Base-by-base conservation (phyloP, 1,140 invertebrate species). In the Ylistrum balloti region DNA sequence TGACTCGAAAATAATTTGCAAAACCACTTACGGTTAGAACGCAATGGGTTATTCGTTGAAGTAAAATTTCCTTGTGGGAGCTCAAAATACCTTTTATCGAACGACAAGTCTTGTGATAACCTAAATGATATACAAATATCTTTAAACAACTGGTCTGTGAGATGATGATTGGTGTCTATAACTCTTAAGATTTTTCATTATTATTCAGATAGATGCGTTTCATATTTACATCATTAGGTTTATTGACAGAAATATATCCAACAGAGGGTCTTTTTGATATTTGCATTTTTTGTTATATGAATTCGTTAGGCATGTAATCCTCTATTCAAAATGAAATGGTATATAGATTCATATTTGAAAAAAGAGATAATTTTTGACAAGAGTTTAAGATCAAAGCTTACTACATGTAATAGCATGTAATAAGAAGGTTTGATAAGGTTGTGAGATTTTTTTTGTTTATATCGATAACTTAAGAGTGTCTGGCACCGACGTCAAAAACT, bases 311-410 rank as follows among this genome's bases (percentile, higher is more conserved):
- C 9, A 74, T 28, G n/a, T 74, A 74, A 74, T 74, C 56, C 56
- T 28, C 56, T n/a, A 74, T 74, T 74, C 56, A 74, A 74, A 74
- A 74, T 74, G 56, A 74, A 74, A 74, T 74, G 56, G 56, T 74
- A 74, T 7, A 74, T 17, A 28, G 56, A 74, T 74, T 7, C 28
- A 74, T 28, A 17, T 74, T 74, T n/a, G 15, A 74, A 28, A 74
- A 74, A 2, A 74, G n/a, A 28, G 9, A 74, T 74, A 22, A 74
- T 74, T 74, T 38, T 74, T 74, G 56, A 74, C 22, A 28, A 28
- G 56, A 74, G 22, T 74, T 74, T 28, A 28, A 74, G 56, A 74
- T 74, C 56, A 74, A 74, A 74, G 56, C 56, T 74, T 74, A n/a
- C 56, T 7, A 74, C 9, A 74, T 22, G 56, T 74, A 74, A 74